Base-by-base conservation (phyloP, 2,888 invertebrate genomes). In the Pachymerium ferrugineum region DNA sequence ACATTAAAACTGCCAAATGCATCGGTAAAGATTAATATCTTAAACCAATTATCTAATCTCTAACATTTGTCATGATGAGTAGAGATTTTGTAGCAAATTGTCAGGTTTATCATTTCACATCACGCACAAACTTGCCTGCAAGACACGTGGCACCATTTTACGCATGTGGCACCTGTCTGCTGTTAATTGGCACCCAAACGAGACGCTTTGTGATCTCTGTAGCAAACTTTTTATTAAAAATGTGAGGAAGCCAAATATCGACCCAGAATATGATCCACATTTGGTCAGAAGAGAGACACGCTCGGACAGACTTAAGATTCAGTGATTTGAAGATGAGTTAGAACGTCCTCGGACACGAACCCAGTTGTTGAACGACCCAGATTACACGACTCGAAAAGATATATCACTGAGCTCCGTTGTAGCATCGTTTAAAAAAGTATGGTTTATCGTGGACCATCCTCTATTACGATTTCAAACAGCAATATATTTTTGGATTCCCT, bases 301-400 rank as follows among this genome's bases (percentile, higher is more conserved):
- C 62, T 62, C 62, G 62, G 62, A 62, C 62, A 62, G 28, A 62
- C 25, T 28, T 62, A 62, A 62, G 62, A 62, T 62, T 62, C 62
- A 62, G 62, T 62, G 62, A 62, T 62, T 62, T 62, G 62, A 62
- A 62, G 62, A 62, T 62, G 62, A 62, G 62, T 62, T 62, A 62
- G 62, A 28, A 62, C 62, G 62, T 62, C 62, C 62, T n/a, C 62
- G 62, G 62, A 62, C 62, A 62, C 62, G 25, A 28, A 62, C 62
- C 28, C 62, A 62, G 62, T 62, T 62, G 62, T 62, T 62, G 62
- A 62, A 62, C 62, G 62, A 62, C 62, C 28, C 28, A 62, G 62
- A 62, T 62, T 62, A 62, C 62, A 62, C 62, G 62, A 62, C 62
- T 62, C 62, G 62, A 62, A 62, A 62, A 62, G 62, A 62, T 62